These are phyloP conservation scores for Aphelenchoides besseyi DNA, from an alignment of 1,140 invertebrate species.

Conservation along the genomic window DNA sequence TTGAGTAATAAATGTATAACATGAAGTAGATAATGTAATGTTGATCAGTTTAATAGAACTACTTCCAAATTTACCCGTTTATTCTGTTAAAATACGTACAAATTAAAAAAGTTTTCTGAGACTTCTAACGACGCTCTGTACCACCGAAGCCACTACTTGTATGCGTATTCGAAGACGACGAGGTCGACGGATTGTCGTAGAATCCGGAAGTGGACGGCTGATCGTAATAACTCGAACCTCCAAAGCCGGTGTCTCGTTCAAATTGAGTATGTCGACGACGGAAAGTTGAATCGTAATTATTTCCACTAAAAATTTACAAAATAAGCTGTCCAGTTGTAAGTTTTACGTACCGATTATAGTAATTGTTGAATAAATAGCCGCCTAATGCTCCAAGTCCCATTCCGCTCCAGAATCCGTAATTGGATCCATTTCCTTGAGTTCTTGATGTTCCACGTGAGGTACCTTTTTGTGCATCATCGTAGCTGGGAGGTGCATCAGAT, in stretches of 20 bases:
- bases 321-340: too few species aligned
- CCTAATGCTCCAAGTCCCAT: slow-evolving; percentile 48
- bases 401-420: slow-evolving; percentile 31
- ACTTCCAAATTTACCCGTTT: too few species aligned
- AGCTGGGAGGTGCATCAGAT: neutral
- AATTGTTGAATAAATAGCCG: slow-evolving; percentile 38
- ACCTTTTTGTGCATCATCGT: slow-evolving; percentile 21
- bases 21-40: too few species aligned
- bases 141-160: slow-evolving; percentile 44
- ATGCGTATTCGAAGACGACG: slow-evolving; percentile 27
- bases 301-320: neutral
- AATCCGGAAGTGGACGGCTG: slow-evolving; percentile 5
- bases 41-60: too few species aligned
- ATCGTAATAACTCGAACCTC: slow-evolving; percentile 20
- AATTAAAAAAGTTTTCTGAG: neutral
- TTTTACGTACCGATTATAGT: slow-evolving; percentile 8
- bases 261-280: slow-evolving; percentile 27
- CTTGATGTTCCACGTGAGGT: neutral
- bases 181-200: slow-evolving; percentile 23
- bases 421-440: slow-evolving; percentile 29
- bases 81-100: neutral
- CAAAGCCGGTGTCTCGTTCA: slow-evolving; percentile 35
- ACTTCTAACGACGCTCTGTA: slow-evolving; percentile 30
- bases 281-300: neutral
- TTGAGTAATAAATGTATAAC: too few species aligned